Base-by-base conservation (phyloP, 2,113 vertebrate genomes). In the Hypomesus transpacificus region DNA sequence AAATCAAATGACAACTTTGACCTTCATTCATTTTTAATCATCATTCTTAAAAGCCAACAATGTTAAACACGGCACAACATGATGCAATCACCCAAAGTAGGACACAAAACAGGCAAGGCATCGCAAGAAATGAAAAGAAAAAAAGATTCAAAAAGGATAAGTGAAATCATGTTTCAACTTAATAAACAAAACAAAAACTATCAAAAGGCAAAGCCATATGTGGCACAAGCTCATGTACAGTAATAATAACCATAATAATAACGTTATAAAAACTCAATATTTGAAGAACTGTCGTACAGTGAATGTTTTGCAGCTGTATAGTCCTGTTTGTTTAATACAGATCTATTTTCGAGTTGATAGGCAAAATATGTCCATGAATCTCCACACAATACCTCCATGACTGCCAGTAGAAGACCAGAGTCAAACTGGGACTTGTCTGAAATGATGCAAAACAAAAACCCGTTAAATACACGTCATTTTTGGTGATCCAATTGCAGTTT, bases 281-380 rank as follows among this genome's bases (percentile, higher is more conserved):
- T 34, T 34, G 93, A 93, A 89, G 78, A 57, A 75, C 88, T 74
- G 88, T 78, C 68, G 88, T 82, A 90, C 77, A 85, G 86, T 80
- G 73, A 74, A 80, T 65, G 62, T 64, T 51, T 73, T 53, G 62
- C 76, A 82, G 66, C 46, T 59, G 71, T 68, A 66, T 72, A 54
- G 53, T 72, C 14, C 70, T 78, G 70, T 64, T 68, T 60, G 18
- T 60, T 74, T 56, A 20, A 74, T 31, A 31, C 57, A 60, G 28
- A 62, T 31, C 60, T 81, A 62, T 73, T 73, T 77, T 73, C 61
- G 53, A 81, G 54, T 26, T 64, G 64, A 75, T 68, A 82, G 74
- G 72, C 78, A 16, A 63, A 76, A 74, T 53, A 65, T 79, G 57
- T 78, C 53, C 71, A 80, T 82, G 78, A 86, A 67, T 83, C 74